Percentiles rank a stretch among this genome's conserved stretches.
phyloP scores from a whole-genome alignment of 2,888 invertebrate genomes.

The Dilophus febrilis region DNA sequence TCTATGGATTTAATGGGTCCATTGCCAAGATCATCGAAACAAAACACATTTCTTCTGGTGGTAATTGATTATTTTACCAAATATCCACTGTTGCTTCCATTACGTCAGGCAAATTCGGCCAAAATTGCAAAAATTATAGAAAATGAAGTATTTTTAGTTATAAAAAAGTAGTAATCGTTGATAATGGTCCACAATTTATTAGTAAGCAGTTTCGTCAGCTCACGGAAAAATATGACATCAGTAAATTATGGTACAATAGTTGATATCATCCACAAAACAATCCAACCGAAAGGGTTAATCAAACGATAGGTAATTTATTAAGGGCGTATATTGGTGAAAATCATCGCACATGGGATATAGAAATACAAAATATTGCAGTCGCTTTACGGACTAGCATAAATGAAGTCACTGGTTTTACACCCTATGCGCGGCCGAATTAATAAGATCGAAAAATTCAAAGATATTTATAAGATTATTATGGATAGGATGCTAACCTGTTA shows the following conservation, averaged over 20 bases:
- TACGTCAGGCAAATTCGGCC: neutral
- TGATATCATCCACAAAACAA: neutral
- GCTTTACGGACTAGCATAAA: neutral
- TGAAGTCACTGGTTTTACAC: neutral
- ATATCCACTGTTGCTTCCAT: neutral
- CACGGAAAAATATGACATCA: neutral
- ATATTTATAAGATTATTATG: no score
- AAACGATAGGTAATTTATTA: neutral
- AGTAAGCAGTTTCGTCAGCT: neutral
- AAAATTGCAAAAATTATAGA: neutral
- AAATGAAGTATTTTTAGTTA: neutral
- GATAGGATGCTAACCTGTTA: no score
- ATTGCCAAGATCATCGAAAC: neutral
- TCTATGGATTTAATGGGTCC: conserved; percentile 1
- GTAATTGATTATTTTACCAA: neutral
- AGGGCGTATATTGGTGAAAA: neutral
- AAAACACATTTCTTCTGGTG: neutral
- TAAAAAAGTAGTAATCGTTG: neutral
- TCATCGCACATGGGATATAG: neutral
- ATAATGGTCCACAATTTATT: conserved; percentile 3
- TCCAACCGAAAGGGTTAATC: neutral
- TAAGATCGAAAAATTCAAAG: no score
- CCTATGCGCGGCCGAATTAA: no score
- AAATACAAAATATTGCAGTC: neutral
- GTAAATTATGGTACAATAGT: neutral